Evolutionary conservation across 2,797 vertebrate genomes (phyloP), one percentile per base, ranked within the genome.

Genomic region (Bufotes viridis): DNA sequence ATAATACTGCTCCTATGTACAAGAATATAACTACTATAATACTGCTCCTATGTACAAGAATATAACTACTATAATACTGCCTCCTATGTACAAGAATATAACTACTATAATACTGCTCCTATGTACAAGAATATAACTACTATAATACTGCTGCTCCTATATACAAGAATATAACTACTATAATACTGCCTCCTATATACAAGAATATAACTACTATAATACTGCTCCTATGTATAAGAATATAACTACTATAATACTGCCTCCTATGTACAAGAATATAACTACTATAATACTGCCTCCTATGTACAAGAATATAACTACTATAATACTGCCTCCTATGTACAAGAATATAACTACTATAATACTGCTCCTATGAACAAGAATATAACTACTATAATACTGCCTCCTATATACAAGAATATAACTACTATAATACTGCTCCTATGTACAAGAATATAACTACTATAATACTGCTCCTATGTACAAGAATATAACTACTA

Each of bases 381-480:
- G 58, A 60, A 60, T 60, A 14, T 60, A 60, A 60, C 58, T 60
- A 60, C 58, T 60, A 60, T 60, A 60, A 60, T 60, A 60, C 58
- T 60, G 58, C n/a, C 58, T 17, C 58, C 58, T 60, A 60, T 60
- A 4, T 60, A 60, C 58, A 67, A 13, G 63, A 24, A 26, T 67
- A 26, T 67, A 67, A 67, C 63, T 67, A 26, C 22, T 67, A 67
- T 67, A 67, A 67, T 63, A 63, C 60, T 63, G 18, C 60, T 10
- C 60, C 60, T 63, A 63, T 63, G 18, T 67, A 67, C 63, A 67
- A 26, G 63, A 67, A 67, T 67, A 24, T 67, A 24, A 67, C 63
- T 67, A 67, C 63, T 67, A 67, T 67, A 67, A 67, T 67, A 67
- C 63, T 67, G n/a, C 63, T 22, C 63, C 63, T 24, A 67, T 67